A percentile compares a stretch with the other conserved stretches of the same genome.
These are phyloP conservation scores for Noctilio leporinus DNA, from an alignment of 2,113 vertebrate species.

Conservation along the genomic window DNA sequence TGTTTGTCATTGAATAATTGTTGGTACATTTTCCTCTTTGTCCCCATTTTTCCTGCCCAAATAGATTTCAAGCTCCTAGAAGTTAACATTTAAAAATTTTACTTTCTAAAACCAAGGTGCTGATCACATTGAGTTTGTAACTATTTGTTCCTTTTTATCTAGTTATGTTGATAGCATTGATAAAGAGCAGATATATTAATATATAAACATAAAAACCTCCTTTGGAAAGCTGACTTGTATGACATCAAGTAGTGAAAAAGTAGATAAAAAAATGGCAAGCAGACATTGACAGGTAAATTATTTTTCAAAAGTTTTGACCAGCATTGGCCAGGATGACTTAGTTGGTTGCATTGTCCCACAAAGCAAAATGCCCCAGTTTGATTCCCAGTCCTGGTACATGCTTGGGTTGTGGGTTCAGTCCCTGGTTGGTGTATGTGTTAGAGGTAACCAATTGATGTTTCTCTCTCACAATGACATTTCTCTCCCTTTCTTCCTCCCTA, in stretches of 20 bases:
- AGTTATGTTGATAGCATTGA: not conserved
- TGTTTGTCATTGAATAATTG: not conserved
- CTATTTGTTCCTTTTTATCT: not conserved
- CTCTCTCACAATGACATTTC: too few relatives aligned
- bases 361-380: too few relatives aligned
- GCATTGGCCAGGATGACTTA: too few relatives aligned
- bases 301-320: not conserved
- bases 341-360: too few relatives aligned
- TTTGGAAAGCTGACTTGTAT: not conserved
- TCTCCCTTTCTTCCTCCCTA: too few relatives aligned
- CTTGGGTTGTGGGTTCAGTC: too few relatives aligned
- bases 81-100: not conserved
- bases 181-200: not conserved
- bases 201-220: not conserved
- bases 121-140: not conserved
- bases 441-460: too few relatives aligned
- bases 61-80: not conserved
- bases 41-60: accelerated
- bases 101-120: not conserved
- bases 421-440: too few relatives aligned
- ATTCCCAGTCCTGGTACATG: too few relatives aligned
- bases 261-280: not conserved
- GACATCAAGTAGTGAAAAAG: not conserved
- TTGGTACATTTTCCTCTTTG: not conserved
- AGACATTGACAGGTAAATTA: not conserved